Evolutionary conservation across 2,888 invertebrate genomes (phyloP).

Genomic region (Serripes groenlandicus): DNA sequence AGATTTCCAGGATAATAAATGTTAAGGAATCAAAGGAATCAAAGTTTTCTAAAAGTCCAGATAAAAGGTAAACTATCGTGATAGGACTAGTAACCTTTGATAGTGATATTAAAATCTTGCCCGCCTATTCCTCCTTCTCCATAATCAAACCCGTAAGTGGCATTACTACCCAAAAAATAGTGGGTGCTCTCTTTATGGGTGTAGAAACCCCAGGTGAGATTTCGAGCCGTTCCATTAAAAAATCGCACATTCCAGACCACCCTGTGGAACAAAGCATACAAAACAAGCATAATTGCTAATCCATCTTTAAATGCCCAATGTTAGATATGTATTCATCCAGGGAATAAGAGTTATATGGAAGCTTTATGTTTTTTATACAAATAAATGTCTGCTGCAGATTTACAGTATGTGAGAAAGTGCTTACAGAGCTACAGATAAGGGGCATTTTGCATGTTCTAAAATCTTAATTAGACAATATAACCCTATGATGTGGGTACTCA

Average conservation of each 20-base stretch:
- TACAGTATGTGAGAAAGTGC: too few species aligned
- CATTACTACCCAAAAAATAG: neutral
- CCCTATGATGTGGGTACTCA: too few species aligned
- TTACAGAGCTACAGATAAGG: too few species aligned
- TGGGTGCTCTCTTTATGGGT: neutral
- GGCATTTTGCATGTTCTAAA: too few species aligned
- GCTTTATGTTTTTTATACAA: too few species aligned
- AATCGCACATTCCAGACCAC: constrained; percentile 29
- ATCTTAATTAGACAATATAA: too few species aligned
- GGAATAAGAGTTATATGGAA: too few species aligned
- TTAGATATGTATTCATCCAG: too few species aligned
- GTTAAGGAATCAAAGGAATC: neutral
- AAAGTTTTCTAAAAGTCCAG: neutral
- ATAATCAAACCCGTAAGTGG: constrained; percentile 20
- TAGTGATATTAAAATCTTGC: constrained; percentile 31
- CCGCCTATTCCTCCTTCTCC: neutral
- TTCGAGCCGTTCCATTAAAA: constrained; percentile 12
- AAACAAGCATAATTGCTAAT: constrained; percentile 1
- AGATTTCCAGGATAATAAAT: too few species aligned
- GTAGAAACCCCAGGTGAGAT: constrained; percentile 49
- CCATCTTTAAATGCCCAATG: too few species aligned
- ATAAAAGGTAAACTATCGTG: too few species aligned
- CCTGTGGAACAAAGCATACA: constrained; percentile 48
- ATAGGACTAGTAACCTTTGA: constrained; percentile 20
- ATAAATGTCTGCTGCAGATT: too few species aligned